A percentile compares a stretch with the other conserved stretches of the same genome.
Evolutionary conservation across 2,113 vertebrate species (phyloP).

Genomic region (Blennius ocellaris): DNA sequence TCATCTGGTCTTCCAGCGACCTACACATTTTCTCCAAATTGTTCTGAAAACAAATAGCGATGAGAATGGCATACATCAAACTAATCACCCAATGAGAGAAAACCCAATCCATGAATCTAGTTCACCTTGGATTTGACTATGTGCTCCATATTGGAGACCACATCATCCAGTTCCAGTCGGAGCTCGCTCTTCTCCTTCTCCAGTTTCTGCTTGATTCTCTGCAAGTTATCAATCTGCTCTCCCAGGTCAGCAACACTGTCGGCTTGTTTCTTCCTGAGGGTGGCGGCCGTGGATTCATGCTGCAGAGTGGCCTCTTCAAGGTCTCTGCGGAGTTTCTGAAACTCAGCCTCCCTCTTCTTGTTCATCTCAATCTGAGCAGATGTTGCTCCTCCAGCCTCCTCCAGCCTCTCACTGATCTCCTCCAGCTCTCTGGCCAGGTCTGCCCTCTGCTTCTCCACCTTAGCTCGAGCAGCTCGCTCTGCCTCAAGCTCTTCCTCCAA

Average conservation of each 20-base stretch:
- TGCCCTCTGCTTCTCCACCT: slow-evolving; percentile 83
- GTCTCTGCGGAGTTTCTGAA: slow-evolving; percentile 81
- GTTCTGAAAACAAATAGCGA: slow-evolving; percentile 68
- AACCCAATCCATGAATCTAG: no score
- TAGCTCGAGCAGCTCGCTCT: slow-evolving; percentile 81
- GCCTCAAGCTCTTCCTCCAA: slow-evolving; percentile 78
- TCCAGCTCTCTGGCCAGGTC: slow-evolving; percentile 81
- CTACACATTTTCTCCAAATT: slow-evolving; percentile 88
- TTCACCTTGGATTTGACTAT: slow-evolving; percentile 82
- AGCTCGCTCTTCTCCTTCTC: slow-evolving; percentile 93
- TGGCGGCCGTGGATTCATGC: slow-evolving; percentile 78
- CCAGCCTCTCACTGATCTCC: slow-evolving; percentile 83
- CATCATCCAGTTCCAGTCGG: slow-evolving; percentile 88
- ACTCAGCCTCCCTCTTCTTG: slow-evolving; percentile 83
- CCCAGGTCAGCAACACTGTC: slow-evolving; percentile 88
- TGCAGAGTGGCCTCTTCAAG: slow-evolving; percentile 84
- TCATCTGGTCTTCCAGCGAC: slow-evolving; percentile 87
- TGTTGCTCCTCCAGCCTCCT: slow-evolving; percentile 82
- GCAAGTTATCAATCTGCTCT: slow-evolving; percentile 90
- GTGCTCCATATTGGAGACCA: slow-evolving; percentile 91
- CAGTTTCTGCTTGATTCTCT: slow-evolving; percentile 91
- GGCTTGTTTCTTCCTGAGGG: slow-evolving; percentile 89
- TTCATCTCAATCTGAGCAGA: slow-evolving; percentile 82
- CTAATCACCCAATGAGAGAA: background rate
- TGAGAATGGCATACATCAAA: background rate